Conservation (phyloP, 1,140 invertebrate genomes). For the Drosophila trapezifrons region DNA sequence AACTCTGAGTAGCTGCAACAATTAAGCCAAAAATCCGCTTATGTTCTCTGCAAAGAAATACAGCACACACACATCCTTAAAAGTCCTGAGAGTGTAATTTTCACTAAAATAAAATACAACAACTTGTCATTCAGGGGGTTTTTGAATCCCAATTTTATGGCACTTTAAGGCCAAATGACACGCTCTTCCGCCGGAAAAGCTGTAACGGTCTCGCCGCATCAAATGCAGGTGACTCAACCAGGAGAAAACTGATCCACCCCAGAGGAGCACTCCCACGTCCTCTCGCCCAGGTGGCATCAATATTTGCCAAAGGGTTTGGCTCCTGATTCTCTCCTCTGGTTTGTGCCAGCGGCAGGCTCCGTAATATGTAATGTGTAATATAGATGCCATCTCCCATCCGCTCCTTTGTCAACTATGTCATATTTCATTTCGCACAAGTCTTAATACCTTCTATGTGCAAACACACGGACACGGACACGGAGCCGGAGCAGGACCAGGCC, state of each 20-base stretch:
- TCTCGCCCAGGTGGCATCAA: conserved; percentile 39
- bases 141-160: conserved; percentile 14
- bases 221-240: conserved; percentile 18
- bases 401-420: conserved; percentile 79
- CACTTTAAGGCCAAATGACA: conserved; percentile 24
- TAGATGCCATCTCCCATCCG: conserved; percentile 60
- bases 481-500: conserved; percentile 23
- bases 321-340: conserved; percentile 16
- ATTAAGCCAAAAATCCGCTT: conserved; percentile 23
- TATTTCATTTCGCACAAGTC: conserved; percentile 77
- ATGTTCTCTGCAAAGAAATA: background rate
- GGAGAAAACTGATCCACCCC: conserved; percentile 23
- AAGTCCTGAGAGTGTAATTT: conserved; percentile 7
- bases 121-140: background rate
- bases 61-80: background rate
- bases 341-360: conserved; percentile 21
- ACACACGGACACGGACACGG: conserved; percentile 12
- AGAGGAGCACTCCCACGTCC: background rate
- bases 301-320: conserved; percentile 51
- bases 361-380: conserved; percentile 54
- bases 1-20: conserved; percentile 2
- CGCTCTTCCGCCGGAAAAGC: conserved; percentile 13
- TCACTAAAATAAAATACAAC: conserved; percentile 14
- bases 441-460: conserved; percentile 70
- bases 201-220: conserved; percentile 3